Evolutionary conservation across 2,113 vertebrate species (phyloP).

Genomic region (Scartelaos histophorus): DNA sequence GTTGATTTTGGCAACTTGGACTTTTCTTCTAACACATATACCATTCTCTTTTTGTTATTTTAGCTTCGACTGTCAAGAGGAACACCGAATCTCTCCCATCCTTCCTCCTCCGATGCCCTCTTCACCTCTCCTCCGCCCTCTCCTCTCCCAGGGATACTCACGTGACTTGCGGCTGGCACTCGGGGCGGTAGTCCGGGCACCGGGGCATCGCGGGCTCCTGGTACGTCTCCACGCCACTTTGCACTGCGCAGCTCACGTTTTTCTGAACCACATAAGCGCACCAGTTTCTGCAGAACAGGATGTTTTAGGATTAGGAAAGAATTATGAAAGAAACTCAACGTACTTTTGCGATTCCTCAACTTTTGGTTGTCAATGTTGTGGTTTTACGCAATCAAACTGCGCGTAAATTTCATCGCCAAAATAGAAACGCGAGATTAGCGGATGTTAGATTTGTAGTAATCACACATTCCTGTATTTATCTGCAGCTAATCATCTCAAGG

Average conservation of each 20-base stretch:
- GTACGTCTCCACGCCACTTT: slow-evolving; percentile 87
- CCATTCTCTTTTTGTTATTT: slow-evolving; percentile 23
- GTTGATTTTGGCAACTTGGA: background rate
- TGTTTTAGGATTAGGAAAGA: slow-evolving; percentile 11
- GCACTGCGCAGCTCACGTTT: slow-evolving; percentile 93
- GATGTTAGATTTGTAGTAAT: slow-evolving; percentile 16
- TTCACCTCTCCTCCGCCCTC: slow-evolving; percentile 24
- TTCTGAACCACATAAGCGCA: slow-evolving; percentile 93
- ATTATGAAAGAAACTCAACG: background rate
- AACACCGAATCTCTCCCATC: slow-evolving; percentile 18
- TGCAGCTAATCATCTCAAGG: slow-evolving; percentile 45
- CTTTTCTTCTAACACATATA: background rate
- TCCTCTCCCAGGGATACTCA: slow-evolving; percentile 61
- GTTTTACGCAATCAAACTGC: background rate
- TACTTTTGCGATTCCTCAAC: background rate
- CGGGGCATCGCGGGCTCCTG: slow-evolving; percentile 84
- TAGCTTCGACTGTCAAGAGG: slow-evolving; percentile 32
- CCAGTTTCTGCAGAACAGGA: slow-evolving; percentile 85
- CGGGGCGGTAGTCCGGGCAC: slow-evolving; percentile 84
- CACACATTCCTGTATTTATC: slow-evolving; percentile 51
- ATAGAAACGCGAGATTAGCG: slow-evolving; percentile 2
- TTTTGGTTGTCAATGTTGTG: background rate
- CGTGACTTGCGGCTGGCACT: slow-evolving; percentile 81
- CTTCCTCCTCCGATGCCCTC: slow-evolving; percentile 32
- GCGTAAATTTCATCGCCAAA: background rate